These are phyloP conservation scores for Lochmaea crataegi DNA, from an alignment of 2,888 invertebrate species.

Conservation along the genomic window DNA sequence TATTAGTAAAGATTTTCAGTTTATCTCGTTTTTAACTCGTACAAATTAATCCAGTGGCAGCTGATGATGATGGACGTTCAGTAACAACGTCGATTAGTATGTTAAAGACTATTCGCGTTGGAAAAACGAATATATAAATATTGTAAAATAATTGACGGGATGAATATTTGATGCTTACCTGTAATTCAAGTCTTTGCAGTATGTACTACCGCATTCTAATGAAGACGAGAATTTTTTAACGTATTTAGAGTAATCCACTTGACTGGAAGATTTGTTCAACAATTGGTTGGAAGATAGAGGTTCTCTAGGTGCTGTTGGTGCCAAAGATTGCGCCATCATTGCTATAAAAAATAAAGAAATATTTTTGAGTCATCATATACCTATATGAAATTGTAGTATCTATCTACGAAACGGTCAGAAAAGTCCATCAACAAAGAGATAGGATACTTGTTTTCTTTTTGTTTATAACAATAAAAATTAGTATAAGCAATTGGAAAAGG, in stretches of 20 bases:
- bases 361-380: not conserved
- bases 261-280: constrained; percentile 72
- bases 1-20: too few relatives aligned
- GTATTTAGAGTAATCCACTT: constrained; percentile 89
- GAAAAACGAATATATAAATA: too few relatives aligned
- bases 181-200: constrained; percentile 90
- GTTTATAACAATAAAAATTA: too few relatives aligned
- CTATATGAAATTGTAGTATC: not conserved
- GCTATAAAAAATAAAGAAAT: constrained; percentile 62
- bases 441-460: too few relatives aligned
- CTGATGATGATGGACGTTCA: too few relatives aligned
- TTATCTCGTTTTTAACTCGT: too few relatives aligned
- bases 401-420: not conserved
- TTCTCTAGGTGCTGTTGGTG: constrained; percentile 62
- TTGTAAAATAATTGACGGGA: too few relatives aligned
- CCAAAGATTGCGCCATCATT: constrained; percentile 68
- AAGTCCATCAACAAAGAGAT: too few relatives aligned
- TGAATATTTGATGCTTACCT: constrained; percentile 59
- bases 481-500: too few relatives aligned
- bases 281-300: constrained; percentile 68
- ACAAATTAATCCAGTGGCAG: too few relatives aligned
- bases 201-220: constrained; percentile 84
- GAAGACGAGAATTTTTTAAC: constrained; percentile 87
- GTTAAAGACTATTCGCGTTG: too few relatives aligned
- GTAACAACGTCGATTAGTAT: not conserved